Base-by-base conservation (phyloP, 2,113 vertebrate genomes). In the Nycticebus coucang region DNA sequence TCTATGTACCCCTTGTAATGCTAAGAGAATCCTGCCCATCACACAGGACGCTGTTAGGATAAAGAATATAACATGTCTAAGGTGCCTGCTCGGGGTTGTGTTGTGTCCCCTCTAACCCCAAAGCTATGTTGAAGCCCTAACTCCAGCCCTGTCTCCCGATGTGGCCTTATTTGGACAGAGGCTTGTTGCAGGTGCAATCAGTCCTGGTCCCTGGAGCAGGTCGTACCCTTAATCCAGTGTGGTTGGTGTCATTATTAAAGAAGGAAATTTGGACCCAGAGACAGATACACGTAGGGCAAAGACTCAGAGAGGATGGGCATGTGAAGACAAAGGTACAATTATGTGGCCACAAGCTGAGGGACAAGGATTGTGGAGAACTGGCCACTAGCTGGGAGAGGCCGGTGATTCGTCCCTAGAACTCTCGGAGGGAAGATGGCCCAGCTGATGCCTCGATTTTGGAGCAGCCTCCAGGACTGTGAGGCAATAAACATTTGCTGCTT, bases 21-120 rank as follows among this genome's bases (percentile, higher is more conserved):
- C 13, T 4, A 22, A 33, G 64, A 59, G 30, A n/a, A 22, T 26
- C 69, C 2, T 14, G 2, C 17, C 45, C 24, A 0, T 72, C 28
- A 55, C 18, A 35, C 14, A 72, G 41, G 66, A 66, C n/a, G 68
- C 83, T n/a, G 19, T 57, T 0, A 12, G 33, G 45, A 69, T 30
- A 13, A 45, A 59, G 62, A 21, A 1, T 14, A 22, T 26, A 7
- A 41, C 12, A 9, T 0, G 8, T 0, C 10, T 8, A 15, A 53
- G 35, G 13, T 62, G 35, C 11, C 69, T 60, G 5, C 17, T 68
- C 12, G 37, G 62, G 45, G 26, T 35, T 60, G 30, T 57, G 17
- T 26, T 79, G 14, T 45, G 22, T 33, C 26, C 18, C 12, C 6
- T 50, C 45, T 8, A 50, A 50, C 28, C 17, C 3, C 15, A 26